Evolutionary conservation across 2,888 invertebrate genomes (phyloP), one percentile per base, ranked within the genome.

Genomic region (Thymelicus sylvestris): DNA sequence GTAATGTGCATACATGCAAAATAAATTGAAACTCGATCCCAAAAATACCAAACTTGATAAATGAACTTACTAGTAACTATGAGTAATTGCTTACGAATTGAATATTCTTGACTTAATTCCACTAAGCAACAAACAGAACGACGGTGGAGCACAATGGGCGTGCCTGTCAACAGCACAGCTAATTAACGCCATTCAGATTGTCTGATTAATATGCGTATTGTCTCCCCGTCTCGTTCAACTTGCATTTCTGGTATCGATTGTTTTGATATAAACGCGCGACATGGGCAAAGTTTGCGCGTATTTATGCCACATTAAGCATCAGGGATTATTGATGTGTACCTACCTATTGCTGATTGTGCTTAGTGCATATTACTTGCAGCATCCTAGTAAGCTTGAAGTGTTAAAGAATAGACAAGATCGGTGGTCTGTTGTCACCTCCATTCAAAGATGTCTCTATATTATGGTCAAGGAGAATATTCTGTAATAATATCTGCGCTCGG

Each of bases 121-220:
- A 52, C 66, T 70, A 72, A 72, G 74, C 75, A 75, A 74, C 74
- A 73, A 73, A 77, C 73, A 80, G 77, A 78, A 84, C 81, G 82
- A 86, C 88, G 88, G 81, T 79, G 75, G 74, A 79, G 84, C 82
- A 90, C 91, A 91, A 90, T 90, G 86, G 83, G 81, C 82, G 84
- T 82, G 84, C 86, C 90, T 88, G 91, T 90, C 91, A 91, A 87
- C 88, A 89, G 89, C 92, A 92, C 90, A 88, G 86, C 86, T 92
- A 92, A 92, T 92, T 92, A 92, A 87, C 82, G 77, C 87, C 86
- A 89, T 91, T 91, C 88, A 90, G 88, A 88, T 88, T 87, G 87
- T 84, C 89, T 89, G 91, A 91, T 91, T 91, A 91, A 88, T 91
- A 90, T 88, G 87, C 91, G 88, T 87, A 90, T 89, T 91, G 90